These are phyloP conservation scores for Actinia tenebrosa DNA, from an alignment of 64 coral and sea anemone genomes.

Conservation along the genomic window DNA sequence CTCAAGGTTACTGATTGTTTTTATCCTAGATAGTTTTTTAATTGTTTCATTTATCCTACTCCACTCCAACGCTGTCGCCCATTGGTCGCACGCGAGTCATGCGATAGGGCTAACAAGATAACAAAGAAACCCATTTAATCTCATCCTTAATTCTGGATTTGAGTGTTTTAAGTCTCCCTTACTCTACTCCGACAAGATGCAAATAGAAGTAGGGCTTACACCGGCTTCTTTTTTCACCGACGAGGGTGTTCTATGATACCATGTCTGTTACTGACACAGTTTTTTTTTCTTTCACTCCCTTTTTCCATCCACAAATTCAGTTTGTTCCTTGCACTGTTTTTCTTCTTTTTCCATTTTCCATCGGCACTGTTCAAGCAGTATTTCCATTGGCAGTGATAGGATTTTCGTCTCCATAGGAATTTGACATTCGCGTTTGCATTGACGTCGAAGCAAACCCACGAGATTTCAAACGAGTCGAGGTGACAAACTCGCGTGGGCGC, in stretches of 20 bases:
- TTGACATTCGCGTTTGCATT: constrained; percentile 20
- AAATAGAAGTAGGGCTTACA: neutral
- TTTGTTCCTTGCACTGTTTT: no score
- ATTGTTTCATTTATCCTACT: neutral
- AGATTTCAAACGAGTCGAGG: constrained; percentile 21
- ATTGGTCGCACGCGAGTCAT: neutral
- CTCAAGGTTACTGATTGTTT: neutral
- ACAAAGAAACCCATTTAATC: neutral
- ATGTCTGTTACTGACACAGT: no score
- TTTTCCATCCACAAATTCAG: no score
- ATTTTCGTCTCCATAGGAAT: constrained; percentile 22
- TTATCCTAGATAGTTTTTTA: neutral
- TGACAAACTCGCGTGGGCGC: constrained; percentile 28
- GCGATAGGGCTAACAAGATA: neutral
- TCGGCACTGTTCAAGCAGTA: neutral
- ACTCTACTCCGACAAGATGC: neutral
- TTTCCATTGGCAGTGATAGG: constrained; percentile 19
- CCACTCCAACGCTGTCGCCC: neutral
- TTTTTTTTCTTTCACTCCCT: no score
- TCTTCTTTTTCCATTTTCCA: no score
- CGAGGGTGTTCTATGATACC: neutral
- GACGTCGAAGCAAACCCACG: constrained; percentile 3
- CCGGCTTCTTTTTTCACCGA: neutral
- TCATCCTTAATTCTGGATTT: neutral
- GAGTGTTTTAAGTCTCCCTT: neutral